Evolutionary conservation across 2,888 invertebrate genomes (phyloP), one percentile per base, ranked within the genome.

Genomic region (Luffia ferchaultella): DNA sequence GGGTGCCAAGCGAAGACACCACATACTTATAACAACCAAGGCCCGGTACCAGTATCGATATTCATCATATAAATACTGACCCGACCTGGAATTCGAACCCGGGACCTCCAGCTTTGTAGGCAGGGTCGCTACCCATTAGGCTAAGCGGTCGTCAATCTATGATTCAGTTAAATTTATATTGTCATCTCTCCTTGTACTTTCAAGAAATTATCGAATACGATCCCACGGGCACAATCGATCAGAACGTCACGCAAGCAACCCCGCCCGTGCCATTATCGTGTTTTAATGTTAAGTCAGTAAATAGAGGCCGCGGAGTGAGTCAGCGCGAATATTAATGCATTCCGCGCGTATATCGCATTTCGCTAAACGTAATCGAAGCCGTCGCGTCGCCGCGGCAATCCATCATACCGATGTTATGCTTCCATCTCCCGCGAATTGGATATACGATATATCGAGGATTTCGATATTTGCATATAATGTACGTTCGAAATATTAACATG

Each of bases 331-430:
- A 70, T 66, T 77, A 79, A 80, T 80, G 76, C 76, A 76, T 78
- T 73, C 64, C 62, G 62, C 62, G 62, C 60, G 61, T 72, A 67
- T 79, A 82, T 78, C 78, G 70, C 64, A 65, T 76, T 77, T 74
- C 78, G 71, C 71, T 72, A 76, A 70, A 76, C 63, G 68, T 71
- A 67, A 68, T 68, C 70, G 67, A 65, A 68, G 65, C 66, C 52
- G 52, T 48, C 60, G 58, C 60, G 58, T 54, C 63, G 67, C 60
- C 62, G 65, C 61, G 58, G 57, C 62, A 72, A 79, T 79, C 79
- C 70, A 80, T 79, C 80, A 79, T 64, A 54, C 56, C 52, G 60
- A 63, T 69, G 65, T 70, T 64, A 69, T 67, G 67, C 64, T 62
- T 63, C 61, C 65, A 64, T 60, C 69, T 66, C 68, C 67, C 67